phyloP scores from a whole-genome alignment of 2,888 invertebrate species.

The Heliconius ethilla region DNA sequence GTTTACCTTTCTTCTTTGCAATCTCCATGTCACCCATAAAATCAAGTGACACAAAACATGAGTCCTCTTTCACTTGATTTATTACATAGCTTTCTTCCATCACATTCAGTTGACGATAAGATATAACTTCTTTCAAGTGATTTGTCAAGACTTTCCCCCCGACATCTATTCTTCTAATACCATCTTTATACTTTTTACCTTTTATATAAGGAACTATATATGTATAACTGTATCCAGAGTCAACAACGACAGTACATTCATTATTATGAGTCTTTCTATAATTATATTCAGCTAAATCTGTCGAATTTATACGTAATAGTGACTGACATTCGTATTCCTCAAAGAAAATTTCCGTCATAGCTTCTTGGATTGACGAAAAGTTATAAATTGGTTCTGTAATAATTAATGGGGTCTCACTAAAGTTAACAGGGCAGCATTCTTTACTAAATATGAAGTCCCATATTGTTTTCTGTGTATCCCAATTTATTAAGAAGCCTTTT shows the following conservation, averaged over 20 bases:
- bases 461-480: conserved; percentile 97
- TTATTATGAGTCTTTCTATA: conserved; percentile 81
- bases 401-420: conserved; percentile 89
- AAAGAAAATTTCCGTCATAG: conserved; percentile 97
- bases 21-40: conserved; percentile 90
- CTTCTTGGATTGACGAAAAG: conserved; percentile 95
- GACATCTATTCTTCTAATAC: conserved; percentile 92
- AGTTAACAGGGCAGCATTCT: conserved; percentile 89
- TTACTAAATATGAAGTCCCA: conserved; percentile 98
- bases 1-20: conserved; percentile 77
- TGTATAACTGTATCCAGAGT: conserved; percentile 97
- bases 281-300: conserved; percentile 89
- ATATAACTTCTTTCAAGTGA: conserved; percentile 97
- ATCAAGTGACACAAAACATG: conserved; percentile 94
- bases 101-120: conserved; percentile 97
- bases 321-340: conserved; percentile 97
- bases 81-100: conserved; percentile 99
- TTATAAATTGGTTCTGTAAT: conserved; percentile 97
- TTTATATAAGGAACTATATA: conserved; percentile 96
- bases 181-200: conserved; percentile 84
- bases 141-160: conserved; percentile 99
- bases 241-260: conserved; percentile 91
- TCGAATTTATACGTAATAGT: conserved; percentile 89
- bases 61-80: conserved; percentile 99
- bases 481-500: conserved; percentile 96